A percentile compares a stretch with the other conserved stretches of the same genome.
Conservation (phyloP, 2,888 invertebrate genomes). For the Adelognathus sp. region DNA sequence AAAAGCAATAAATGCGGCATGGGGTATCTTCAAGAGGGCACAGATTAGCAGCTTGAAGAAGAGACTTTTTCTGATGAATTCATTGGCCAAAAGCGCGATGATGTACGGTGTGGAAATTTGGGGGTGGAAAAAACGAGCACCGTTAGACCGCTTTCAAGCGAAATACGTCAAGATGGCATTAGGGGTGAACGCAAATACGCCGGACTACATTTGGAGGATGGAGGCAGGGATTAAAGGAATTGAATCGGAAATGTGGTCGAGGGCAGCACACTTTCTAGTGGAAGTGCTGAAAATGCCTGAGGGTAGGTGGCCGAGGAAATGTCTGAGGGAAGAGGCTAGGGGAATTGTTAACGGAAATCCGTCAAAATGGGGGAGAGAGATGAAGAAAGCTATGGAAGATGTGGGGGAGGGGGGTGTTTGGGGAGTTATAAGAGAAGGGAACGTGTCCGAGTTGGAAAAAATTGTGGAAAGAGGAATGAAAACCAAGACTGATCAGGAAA, state of each 20-base stretch:
- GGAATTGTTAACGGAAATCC: too few relatives aligned
- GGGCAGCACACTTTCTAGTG: background rate
- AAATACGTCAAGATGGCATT: constrained; percentile 1
- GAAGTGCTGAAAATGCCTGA: background rate
- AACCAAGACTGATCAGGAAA: constrained; percentile 17
- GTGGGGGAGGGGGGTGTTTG: constrained; percentile 3
- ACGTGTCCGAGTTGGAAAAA: background rate
- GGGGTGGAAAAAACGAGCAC: constrained; percentile 3
- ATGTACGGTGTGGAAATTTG: constrained; percentile 1
- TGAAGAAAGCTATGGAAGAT: background rate
- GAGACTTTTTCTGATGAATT: background rate
- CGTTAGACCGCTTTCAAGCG: background rate
- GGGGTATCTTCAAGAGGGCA: background rate
- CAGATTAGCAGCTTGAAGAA: background rate
- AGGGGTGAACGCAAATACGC: constrained; percentile 2
- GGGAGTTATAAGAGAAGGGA: background rate
- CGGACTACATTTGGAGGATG: constrained; percentile 9
- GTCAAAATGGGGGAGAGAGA: background rate
- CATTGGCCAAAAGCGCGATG: background rate
- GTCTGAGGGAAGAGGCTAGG: too few relatives aligned
- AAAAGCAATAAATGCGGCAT: background rate
- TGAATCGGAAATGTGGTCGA: background rate
- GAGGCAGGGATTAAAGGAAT: constrained; percentile 5
- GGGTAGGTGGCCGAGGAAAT: background rate
- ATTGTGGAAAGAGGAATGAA: background rate